These are phyloP conservation scores for Stictonetta naevosa DNA, from an alignment of 2,113 vertebrate species.

Conservation along the genomic window DNA sequence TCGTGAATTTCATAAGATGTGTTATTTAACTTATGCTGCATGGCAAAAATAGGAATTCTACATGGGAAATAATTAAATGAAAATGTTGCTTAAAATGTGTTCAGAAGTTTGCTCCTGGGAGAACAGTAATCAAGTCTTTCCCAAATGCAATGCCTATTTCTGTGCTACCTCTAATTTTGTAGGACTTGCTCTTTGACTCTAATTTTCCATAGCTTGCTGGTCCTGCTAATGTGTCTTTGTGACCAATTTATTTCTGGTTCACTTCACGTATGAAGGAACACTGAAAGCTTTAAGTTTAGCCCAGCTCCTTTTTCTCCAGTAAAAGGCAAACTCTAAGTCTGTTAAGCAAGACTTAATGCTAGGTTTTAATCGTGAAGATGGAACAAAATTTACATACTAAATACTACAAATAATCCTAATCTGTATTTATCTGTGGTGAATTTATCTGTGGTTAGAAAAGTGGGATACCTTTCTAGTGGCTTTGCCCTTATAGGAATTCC, in stretches of 20 bases:
- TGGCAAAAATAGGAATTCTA: background rate
- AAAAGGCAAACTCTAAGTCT: background rate
- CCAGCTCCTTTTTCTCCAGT: background rate
- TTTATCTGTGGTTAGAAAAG: too few species aligned
- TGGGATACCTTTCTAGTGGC: background rate
- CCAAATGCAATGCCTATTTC: background rate
- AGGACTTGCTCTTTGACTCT: background rate
- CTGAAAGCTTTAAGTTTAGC: background rate
- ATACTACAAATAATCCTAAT: fast-evolving
- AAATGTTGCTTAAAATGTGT: background rate
- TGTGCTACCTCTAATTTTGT: background rate
- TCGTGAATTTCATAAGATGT: background rate
- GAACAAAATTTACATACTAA: background rate
- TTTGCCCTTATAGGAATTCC: background rate
- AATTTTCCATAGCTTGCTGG: fast-evolving
- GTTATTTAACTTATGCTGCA: background rate
- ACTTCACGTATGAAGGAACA: background rate
- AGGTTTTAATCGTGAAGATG: background rate
- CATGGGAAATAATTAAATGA: background rate
- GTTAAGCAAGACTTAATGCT: background rate
- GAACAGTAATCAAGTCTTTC: background rate
- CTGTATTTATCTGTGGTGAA: background rate
- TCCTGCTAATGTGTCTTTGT: background rate
- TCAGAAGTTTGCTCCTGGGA: background rate
- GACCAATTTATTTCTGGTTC: background rate